Conservation (phyloP, 2,113 vertebrate species). For the Clarias macrocephalus region DNA sequence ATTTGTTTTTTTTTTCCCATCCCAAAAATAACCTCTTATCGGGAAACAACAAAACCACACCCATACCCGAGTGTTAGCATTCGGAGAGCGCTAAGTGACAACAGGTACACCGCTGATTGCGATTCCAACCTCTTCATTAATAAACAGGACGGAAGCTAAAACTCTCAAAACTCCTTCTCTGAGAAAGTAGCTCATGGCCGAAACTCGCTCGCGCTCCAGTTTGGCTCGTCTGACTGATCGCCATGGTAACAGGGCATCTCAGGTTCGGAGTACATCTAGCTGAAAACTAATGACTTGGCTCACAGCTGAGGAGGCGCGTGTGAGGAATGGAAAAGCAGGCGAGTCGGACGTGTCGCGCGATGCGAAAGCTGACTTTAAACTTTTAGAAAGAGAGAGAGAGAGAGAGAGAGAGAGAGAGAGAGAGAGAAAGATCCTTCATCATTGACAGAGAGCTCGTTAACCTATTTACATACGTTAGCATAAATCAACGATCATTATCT, state of each 20-base stretch:
- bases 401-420: neutral
- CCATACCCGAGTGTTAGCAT: neutral
- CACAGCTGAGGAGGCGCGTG: neutral
- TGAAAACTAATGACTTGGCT: neutral
- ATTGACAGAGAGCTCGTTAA: neutral
- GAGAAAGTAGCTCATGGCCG: neutral
- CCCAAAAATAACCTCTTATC: neutral
- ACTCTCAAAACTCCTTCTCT: neutral
- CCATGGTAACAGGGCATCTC: slow-evolving; percentile 24
- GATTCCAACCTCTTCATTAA: neutral
- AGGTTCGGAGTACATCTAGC: neutral
- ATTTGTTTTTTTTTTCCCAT: neutral
- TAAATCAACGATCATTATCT: neutral
- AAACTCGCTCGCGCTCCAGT: neutral
- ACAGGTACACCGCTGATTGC: too few species aligned
- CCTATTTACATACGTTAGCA: slow-evolving; percentile 3
- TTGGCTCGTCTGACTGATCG: neutral
- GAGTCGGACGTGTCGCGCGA: neutral
- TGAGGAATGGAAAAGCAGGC: neutral
- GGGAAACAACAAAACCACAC: neutral
- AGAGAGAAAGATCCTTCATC: neutral
- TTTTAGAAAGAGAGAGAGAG: neutral
- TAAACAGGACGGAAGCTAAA: neutral
- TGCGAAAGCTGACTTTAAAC: neutral
- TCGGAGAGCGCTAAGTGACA: neutral